Conservation (phyloP, 2,888 invertebrate genomes). For the Lithosia quadra region DNA sequence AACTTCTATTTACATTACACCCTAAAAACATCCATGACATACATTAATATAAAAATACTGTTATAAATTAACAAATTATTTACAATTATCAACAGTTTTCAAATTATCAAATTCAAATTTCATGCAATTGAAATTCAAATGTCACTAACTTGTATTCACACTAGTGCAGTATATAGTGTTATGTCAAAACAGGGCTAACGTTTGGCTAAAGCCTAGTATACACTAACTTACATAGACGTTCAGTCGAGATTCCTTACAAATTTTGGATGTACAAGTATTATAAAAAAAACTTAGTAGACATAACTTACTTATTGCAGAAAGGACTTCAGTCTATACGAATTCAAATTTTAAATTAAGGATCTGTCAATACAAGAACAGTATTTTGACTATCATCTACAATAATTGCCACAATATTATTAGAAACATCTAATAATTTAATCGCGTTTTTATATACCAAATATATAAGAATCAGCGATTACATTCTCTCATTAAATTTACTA, state of each 20-base stretch:
- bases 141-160: constrained; percentile 48
- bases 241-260: constrained; percentile 44
- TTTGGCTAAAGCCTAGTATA: constrained; percentile 51
- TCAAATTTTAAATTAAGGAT: background rate
- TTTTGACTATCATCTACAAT: constrained; percentile 14
- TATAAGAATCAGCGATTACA: constrained; percentile 23
- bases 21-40: constrained; percentile 59
- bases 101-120: constrained; percentile 42
- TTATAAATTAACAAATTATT: constrained; percentile 62
- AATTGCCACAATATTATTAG: constrained; percentile 11
- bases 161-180: constrained; percentile 48
- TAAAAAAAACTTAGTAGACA: constrained; percentile 22
- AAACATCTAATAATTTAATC: constrained; percentile 17
- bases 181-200: constrained; percentile 56
- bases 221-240: constrained; percentile 42
- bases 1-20: constrained; percentile 58
- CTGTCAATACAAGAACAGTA: constrained; percentile 8
- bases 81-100: constrained; percentile 49
- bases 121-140: constrained; percentile 44
- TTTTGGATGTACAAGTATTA: constrained; percentile 26
- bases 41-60: constrained; percentile 72
- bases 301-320: constrained; percentile 24
- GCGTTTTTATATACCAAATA: constrained; percentile 42
- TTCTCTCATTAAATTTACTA: constrained; percentile 9
- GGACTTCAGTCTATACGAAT: background rate